Evolutionary conservation across 1,140 invertebrate species (phyloP).

Genomic region (Mercenaria mercenaria): DNA sequence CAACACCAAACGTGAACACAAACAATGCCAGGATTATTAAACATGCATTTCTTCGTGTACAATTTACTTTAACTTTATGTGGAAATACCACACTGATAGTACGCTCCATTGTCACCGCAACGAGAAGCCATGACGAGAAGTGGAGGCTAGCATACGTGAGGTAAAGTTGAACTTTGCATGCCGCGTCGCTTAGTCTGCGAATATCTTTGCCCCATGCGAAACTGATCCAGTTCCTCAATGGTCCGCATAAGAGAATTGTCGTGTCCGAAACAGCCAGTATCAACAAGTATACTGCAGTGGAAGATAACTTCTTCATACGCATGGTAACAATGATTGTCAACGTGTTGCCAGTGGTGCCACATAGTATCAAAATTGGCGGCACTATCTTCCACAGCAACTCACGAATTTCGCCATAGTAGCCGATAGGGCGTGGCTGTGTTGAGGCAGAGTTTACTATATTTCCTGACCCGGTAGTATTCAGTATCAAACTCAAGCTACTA

Average conservation of each 20-base stretch:
- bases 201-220: constrained; percentile 66
- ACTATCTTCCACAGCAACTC: constrained; percentile 12
- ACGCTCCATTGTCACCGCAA: constrained; percentile 74
- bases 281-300: constrained; percentile 67
- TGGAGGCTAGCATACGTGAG: constrained; percentile 63
- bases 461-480: not conserved
- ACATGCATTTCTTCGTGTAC: constrained; percentile 44
- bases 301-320: not conserved
- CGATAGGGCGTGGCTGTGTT: not conserved
- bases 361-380: constrained; percentile 64
- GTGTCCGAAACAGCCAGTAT: constrained; percentile 72
- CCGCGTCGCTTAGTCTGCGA: constrained; percentile 1
- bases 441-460: not conserved
- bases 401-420: constrained; percentile 23
- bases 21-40: not conserved
- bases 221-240: constrained; percentile 72
- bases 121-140: constrained; percentile 74
- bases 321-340: constrained; percentile 61
- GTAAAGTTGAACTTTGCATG: constrained; percentile 70
- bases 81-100: constrained; percentile 71
- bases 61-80: constrained; percentile 60
- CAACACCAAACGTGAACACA: not conserved
- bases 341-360: constrained; percentile 69
- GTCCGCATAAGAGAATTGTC: constrained; percentile 67
- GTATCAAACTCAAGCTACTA: not conserved